Conservation (phyloP, 2,113 vertebrate species). For the Hippocampus abdominalis region DNA sequence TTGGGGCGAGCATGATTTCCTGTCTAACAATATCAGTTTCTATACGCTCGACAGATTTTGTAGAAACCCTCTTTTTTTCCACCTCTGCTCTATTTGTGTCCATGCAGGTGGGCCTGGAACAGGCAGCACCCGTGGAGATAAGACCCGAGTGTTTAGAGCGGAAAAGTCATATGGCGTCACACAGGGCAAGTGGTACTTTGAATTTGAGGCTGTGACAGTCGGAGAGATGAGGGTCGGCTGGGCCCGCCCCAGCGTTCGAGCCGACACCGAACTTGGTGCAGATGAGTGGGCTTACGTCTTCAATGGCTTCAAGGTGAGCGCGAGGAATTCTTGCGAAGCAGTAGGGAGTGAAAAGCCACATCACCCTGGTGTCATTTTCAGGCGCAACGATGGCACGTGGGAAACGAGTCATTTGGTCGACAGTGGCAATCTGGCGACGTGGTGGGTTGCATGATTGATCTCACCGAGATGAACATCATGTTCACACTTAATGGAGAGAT, state of each 20-base stretch:
- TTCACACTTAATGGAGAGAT: slow-evolving; percentile 91
- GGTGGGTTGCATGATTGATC: slow-evolving; percentile 91
- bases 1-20: not conserved
- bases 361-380: slow-evolving; percentile 35
- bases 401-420: slow-evolving; percentile 85
- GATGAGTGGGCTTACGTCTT: slow-evolving; percentile 89
- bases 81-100: slow-evolving; percentile 14
- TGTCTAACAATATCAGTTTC: not conserved
- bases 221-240: slow-evolving; percentile 93
- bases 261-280: slow-evolving; percentile 81
- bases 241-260: slow-evolving; percentile 81
- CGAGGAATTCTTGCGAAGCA: not conserved
- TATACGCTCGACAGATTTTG: not conserved
- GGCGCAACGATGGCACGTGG: slow-evolving; percentile 91
- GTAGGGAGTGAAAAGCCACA: not conserved
- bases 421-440: slow-evolving; percentile 87
- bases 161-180: slow-evolving; percentile 84
- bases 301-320: slow-evolving; percentile 83
- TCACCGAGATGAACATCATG: slow-evolving; percentile 85
- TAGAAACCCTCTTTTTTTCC: not conserved
- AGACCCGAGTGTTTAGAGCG: slow-evolving; percentile 83
- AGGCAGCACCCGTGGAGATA: slow-evolving; percentile 66
- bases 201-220: slow-evolving; percentile 86
- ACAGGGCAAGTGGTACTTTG: slow-evolving; percentile 90
- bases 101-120: slow-evolving; percentile 65